A percentile compares a stretch with the other conserved stretches of the same genome.
Evolutionary conservation across 2,113 vertebrate genomes (phyloP).

Genomic region (Chloropsis cyanopogon): DNA sequence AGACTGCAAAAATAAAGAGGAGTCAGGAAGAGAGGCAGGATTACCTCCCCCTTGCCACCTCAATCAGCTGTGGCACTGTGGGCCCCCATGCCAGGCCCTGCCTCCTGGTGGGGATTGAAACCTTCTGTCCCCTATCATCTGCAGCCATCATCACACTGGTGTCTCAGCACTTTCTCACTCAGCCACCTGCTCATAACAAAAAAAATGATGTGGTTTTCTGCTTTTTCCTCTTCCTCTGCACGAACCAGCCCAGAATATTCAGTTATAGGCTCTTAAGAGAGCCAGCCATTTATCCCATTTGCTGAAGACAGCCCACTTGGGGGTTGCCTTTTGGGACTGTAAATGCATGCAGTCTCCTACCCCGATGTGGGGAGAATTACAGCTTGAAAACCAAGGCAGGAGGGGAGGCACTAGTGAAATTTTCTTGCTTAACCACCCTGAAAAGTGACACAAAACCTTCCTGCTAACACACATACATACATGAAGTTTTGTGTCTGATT

Average conservation of each 20-base stretch:
- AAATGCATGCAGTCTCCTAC: background rate
- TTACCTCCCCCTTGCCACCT: background rate
- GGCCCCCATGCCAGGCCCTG: background rate
- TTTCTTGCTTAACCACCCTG: background rate
- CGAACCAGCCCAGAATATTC: background rate
- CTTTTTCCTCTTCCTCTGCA: background rate
- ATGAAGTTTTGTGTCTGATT: background rate
- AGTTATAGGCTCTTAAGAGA: background rate
- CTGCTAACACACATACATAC: background rate
- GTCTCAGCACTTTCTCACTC: background rate
- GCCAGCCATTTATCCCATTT: background rate
- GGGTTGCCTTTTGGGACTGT: background rate
- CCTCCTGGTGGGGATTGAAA: background rate
- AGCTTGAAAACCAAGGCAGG: background rate
- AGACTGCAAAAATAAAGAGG: background rate
- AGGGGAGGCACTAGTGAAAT: background rate
- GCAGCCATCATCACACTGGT: accelerated
- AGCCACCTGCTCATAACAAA: background rate
- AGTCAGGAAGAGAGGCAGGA: background rate
- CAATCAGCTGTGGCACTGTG: accelerated
- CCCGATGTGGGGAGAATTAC: accelerated
- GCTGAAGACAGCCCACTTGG: background rate
- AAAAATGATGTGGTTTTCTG: background rate
- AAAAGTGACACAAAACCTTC: background rate
- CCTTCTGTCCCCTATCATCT: background rate